These are phyloP conservation scores for Synanthedon tipuliformis DNA, from an alignment of 2,888 invertebrate genomes.

Conservation along the genomic window DNA sequence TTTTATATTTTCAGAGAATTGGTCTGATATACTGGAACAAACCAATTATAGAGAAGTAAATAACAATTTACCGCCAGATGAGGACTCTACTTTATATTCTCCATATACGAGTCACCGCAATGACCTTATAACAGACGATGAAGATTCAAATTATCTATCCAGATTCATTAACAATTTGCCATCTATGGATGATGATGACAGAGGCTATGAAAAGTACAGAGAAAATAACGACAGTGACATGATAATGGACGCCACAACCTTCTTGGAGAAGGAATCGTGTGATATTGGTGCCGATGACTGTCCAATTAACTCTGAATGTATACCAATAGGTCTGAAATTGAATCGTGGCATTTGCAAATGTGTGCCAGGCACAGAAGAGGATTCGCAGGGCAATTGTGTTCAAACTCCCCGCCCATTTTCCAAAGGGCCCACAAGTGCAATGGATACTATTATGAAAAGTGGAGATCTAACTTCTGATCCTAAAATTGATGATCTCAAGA, in stretches of 20 bases:
- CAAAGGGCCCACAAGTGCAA: conserved; percentile 45
- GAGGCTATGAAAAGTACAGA: conserved; percentile 45
- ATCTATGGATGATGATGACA: conserved; percentile 41
- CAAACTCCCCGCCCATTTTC: conserved; percentile 42
- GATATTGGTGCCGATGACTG: conserved; percentile 73
- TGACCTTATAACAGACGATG: conserved; percentile 41
- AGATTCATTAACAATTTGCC: conserved; percentile 54
- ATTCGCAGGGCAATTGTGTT: conserved; percentile 50
- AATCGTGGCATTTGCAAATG: conserved; percentile 81
- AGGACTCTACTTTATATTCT: conserved; percentile 41
- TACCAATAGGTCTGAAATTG: conserved; percentile 62
- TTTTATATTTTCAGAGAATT: conserved; percentile 44
- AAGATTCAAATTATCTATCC: conserved; percentile 45
- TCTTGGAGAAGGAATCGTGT: conserved; percentile 68
- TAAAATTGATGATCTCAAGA: conserved; percentile 30
- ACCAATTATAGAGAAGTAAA: conserved; percentile 47
- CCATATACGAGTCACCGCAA: conserved; percentile 41
- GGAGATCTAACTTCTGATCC: conserved; percentile 24
- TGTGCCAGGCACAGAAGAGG: conserved; percentile 69
- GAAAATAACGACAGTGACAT: conserved; percentile 52
- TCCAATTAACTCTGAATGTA: conserved; percentile 77
- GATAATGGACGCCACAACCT: conserved; percentile 62
- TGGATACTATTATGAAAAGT: conserved; percentile 43
- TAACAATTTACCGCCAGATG: conserved; percentile 51
- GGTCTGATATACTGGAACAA: conserved; percentile 61